A percentile compares a stretch with the other conserved stretches of the same genome.
Conservation (phyloP, 2,113 vertebrate genomes). For the Chaetorhynchus papuensis region DNA sequence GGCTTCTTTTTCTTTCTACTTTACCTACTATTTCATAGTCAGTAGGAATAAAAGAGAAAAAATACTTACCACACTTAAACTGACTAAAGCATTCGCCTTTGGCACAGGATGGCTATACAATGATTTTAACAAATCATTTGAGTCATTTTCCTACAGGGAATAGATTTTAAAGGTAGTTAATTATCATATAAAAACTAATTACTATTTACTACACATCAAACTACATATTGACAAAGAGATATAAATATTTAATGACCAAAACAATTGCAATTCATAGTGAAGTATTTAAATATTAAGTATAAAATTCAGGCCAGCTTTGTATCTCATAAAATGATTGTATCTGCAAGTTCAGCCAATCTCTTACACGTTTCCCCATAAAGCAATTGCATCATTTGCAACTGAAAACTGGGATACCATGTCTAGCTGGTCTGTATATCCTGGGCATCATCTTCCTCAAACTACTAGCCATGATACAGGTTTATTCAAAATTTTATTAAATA, state of each 20-base stretch:
- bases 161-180: constrained; percentile 21
- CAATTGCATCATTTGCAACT: neutral
- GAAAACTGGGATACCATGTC: neutral
- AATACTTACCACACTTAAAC: constrained; percentile 90
- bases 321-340: neutral
- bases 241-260: neutral
- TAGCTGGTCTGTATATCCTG: neutral
- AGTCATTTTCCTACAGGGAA: constrained; percentile 84
- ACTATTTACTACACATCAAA: neutral
- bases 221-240: neutral
- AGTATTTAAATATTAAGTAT: neutral
- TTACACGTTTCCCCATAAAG: neutral
- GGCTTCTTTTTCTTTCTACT: neutral
- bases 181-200: neutral
- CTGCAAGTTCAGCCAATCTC: neutral
- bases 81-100: constrained; percentile 88
- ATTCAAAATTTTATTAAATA: neutral
- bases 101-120: constrained; percentile 90
- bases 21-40: neutral
- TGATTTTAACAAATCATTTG: constrained; percentile 89
- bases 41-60: neutral
- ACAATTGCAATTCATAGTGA: neutral
- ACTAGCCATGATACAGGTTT: neutral
- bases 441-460: neutral
- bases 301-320: neutral